Conservation (phyloP, 1,140 invertebrate genomes). For the Leptinotarsa texana region DNA sequence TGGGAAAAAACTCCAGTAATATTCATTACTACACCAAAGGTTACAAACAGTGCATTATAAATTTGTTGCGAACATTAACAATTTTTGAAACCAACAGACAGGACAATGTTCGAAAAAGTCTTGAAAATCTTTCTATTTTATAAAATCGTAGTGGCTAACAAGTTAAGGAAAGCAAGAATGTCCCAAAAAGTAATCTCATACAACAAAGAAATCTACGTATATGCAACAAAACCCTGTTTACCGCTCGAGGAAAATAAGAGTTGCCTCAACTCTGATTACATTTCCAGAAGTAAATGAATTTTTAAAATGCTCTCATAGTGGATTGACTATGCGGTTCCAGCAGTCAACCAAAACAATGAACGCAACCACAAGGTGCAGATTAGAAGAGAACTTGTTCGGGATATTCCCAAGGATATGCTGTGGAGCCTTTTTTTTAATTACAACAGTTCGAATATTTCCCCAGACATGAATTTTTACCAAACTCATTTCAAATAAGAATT, state of each 20-base stretch:
- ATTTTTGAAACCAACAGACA: no score
- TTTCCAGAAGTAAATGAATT: conserved; percentile 47
- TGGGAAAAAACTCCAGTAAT: no score
- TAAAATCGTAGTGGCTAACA: conserved; percentile 37
- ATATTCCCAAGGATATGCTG: conserved; percentile 24
- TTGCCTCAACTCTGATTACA: conserved; percentile 43
- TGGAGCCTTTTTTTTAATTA: conserved; percentile 45
- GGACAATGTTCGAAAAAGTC: no score
- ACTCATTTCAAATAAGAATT: conserved; percentile 45
- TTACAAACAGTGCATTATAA: no score
- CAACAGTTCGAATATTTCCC: conserved; percentile 41
- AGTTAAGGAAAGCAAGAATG: conserved; percentile 20
- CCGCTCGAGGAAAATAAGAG: conserved; percentile 44
- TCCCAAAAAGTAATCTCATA: conserved; percentile 41
- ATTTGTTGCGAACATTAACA: no score
- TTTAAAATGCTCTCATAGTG: conserved; percentile 38
- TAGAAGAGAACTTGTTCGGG: conserved; percentile 15
- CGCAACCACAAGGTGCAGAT: no score
- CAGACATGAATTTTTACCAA: conserved; percentile 43
- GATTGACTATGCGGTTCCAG: conserved; percentile 29
- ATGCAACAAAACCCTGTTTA: conserved; percentile 38
- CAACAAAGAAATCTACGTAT: conserved; percentile 34
- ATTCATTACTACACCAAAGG: no score
- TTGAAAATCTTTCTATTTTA: conserved; percentile 1
- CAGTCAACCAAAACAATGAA: conserved; percentile 22